Base-by-base conservation (phyloP, 2,797 vertebrate species). In the Diceros bicornis region DNA sequence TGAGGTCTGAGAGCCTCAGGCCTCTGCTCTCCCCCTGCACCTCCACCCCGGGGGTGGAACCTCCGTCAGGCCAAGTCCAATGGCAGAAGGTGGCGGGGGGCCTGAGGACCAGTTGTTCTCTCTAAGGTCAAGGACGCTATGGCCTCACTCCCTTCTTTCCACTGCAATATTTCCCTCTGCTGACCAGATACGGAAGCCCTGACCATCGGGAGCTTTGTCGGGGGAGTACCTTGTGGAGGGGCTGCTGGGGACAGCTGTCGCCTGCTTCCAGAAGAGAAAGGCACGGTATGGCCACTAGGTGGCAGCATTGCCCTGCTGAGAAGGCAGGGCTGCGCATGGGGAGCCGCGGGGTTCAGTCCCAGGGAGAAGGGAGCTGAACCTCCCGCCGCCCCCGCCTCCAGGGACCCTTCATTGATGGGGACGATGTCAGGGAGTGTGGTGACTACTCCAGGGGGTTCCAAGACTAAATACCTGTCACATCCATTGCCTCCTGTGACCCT, bases 311-410 rank as follows among this genome's bases (percentile, higher is more conserved):
- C 74, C 79, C 96, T 8, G 41, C 66, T 0, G 59, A 97, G 92
- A 77, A 66, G 64, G 29, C 23, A 0, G 8, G 0, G 0, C 7
- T 0, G 18, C 0, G 0, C n/a, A 0, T 0, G 0, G 0, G 4
- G 27, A 4, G 6, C 1, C 1, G 7, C 29, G 23, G 2, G 10
- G 2, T 13, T 55, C 11, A 0, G 11, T 4, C 11, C 44, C n/a
- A 0, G 23, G 41, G 7, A 21, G 7, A 55, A 8, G 14, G 3
- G 9, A 20, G 18, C 34, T 2, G 20, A 32, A 2, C 13, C 12
- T 9, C 32, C 3, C 27, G 6, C 4, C 0, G 23, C 27, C 20
- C 69, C 47, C 0, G 0, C 12, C 16, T 47, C 14, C 3, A 85
- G 47, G 55, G 44, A 23, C 16, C 17, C 21, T 77, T 85, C 57